phyloP scores from a whole-genome alignment of 2,113 vertebrate genomes.

The Ivindomyrus marchei region DNA sequence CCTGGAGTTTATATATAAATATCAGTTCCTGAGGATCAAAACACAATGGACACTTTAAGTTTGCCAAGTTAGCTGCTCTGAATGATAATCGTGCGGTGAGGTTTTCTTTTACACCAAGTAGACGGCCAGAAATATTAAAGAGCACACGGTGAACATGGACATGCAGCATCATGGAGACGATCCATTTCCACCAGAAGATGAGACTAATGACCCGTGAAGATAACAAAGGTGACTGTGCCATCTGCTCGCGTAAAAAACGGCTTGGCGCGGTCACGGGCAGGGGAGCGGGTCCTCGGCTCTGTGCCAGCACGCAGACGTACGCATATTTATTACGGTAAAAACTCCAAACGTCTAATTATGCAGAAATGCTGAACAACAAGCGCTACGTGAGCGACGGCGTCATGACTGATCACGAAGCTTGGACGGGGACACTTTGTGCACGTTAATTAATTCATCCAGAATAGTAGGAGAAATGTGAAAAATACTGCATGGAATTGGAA shows the following conservation, averaged over 20 bases:
- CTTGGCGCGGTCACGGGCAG: background rate
- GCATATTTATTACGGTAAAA: background rate
- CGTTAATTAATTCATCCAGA: background rate
- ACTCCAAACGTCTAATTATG: background rate
- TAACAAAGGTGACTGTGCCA: conserved; percentile 33
- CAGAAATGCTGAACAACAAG: background rate
- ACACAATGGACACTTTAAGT: background rate
- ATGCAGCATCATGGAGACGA: conserved; percentile 25
- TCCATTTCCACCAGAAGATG: conserved; percentile 37
- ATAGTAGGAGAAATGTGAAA: background rate
- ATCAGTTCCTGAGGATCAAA: background rate
- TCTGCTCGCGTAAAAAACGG: conserved; percentile 31
- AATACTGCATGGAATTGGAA: background rate
- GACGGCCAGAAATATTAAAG: conserved; percentile 8
- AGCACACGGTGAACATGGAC: conserved; percentile 8
- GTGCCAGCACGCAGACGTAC: background rate
- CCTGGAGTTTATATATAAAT: background rate
- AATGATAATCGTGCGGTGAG: background rate
- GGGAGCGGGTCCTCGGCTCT: background rate
- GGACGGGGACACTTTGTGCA: background rate
- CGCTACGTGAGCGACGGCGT: background rate
- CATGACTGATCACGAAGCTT: background rate
- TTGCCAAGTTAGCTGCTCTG: background rate
- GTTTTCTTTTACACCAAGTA: background rate
- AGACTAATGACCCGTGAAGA: conserved; percentile 38